Percentiles rank a stretch among this genome's conserved stretches.
Conservation (phyloP, 2,888 invertebrate species). For the Rotaria macrura region DNA sequence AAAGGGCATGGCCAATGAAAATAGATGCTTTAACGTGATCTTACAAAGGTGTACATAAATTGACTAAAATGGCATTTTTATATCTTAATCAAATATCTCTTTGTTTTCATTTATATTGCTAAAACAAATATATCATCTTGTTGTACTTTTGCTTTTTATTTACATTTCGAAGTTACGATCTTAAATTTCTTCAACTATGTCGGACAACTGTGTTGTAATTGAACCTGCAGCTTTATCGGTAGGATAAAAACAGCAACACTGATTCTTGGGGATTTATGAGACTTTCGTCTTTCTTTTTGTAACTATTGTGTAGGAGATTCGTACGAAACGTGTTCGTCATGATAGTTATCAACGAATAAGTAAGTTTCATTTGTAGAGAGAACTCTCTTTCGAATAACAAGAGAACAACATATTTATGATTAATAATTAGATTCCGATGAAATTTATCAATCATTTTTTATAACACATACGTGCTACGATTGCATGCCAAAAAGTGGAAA, state of each 20-base stretch:
- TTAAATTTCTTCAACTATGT: not conserved
- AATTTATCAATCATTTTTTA: conserved; percentile 9
- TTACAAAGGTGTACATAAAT: not conserved
- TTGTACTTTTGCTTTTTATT: too few relatives aligned
- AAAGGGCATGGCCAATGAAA: too few relatives aligned
- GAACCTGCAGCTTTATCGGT: not conserved
- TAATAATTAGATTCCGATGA: not conserved
- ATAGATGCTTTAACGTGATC: not conserved
- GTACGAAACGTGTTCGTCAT: not conserved
- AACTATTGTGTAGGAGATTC: not conserved
- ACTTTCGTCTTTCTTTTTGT: not conserved
- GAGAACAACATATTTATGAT: not conserved
- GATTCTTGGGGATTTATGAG: not conserved
- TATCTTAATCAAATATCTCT: too few relatives aligned
- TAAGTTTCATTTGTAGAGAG: not conserved
- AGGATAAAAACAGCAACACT: not conserved
- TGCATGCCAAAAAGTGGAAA: conserved; percentile 97
- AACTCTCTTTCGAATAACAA: too few relatives aligned
- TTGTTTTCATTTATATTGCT: too few relatives aligned
- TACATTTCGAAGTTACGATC: not conserved
- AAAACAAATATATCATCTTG: not conserved
- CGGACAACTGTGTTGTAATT: not conserved
- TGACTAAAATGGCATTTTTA: not conserved
- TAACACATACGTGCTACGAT: conserved; percentile 68
- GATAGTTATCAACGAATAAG: not conserved